A percentile compares a stretch with the other conserved stretches of the same genome.
These are phyloP conservation scores for Platycercus adscitus DNA, from an alignment of 2,113 vertebrate genomes.

Conservation along the genomic window DNA sequence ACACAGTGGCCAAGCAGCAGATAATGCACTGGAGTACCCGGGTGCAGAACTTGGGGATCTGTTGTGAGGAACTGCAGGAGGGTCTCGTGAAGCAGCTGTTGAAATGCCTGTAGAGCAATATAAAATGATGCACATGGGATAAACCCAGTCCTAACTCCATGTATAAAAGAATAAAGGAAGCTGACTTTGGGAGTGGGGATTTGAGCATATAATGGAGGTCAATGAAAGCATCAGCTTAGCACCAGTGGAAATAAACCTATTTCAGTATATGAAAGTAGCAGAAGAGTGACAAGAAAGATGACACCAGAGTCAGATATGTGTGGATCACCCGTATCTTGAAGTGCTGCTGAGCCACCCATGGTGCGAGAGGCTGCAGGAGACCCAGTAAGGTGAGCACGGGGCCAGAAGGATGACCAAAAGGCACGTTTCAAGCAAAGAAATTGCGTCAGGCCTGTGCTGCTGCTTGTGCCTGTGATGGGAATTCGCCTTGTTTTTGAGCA, in stretches of 20 bases:
- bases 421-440: background rate
- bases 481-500: background rate
- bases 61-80: background rate
- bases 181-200: background rate
- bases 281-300: background rate
- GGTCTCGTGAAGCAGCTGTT: rapidly evolving
- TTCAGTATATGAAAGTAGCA: background rate
- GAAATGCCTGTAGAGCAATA: rapidly evolving
- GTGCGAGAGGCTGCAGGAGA: background rate
- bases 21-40: rapidly evolving
- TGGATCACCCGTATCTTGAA: background rate
- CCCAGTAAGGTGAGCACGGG: background rate
- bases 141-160: background rate
- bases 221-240: background rate
- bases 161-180: background rate
- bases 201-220: background rate
- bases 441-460: rapidly evolving
- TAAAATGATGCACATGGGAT: rapidly evolving
- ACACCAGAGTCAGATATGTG: background rate
- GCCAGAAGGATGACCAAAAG: rapidly evolving
- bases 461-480: background rate
- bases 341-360: rapidly evolving
- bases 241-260: background rate
- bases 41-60: background rate
- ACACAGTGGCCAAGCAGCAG: rapidly evolving